Base-by-base conservation (phyloP, 2,888 invertebrate genomes). In the Eristalinus sepulchralis region DNA sequence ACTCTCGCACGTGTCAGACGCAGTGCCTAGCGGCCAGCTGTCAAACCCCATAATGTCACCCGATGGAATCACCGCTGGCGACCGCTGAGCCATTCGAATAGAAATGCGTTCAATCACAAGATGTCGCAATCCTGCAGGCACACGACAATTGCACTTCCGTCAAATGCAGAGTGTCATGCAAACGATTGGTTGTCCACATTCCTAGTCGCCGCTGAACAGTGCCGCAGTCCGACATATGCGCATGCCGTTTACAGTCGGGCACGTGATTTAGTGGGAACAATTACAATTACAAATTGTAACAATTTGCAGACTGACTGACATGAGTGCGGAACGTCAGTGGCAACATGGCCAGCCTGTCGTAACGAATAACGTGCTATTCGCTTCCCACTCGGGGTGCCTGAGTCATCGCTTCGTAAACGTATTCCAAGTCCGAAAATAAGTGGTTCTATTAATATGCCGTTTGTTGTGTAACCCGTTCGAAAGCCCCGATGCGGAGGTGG, bases 381-480 rank as follows among this genome's bases (percentile, higher is more conserved):
- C 47, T 47, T 47, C 47, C 47, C 47, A 47, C 47, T 47, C 47
- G 47, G 17, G n/a, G 17, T 5, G 10, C n/a, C 8, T 75, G 57
- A 75, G 66, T 75, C 75, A 75, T 59, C 33, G 1, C 6, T 20
- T 75, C 59, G 47, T 59, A 75, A 66, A 66, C 66, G 66, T 59
- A 31, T 33, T 1, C 66, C 6, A n/a, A 59, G 22, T 47, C 62
- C 77, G 47, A 77, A 77, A 55, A 53, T 70, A 77, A 77, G 68
- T 70, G 62, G 70, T 20, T 77, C 68, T 62, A 77, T 77, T 70
- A 77, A 70, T 63, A 63, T 63, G 62, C 55, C 62, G 8, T 59
- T 55, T 77, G 62, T n/a, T 55, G 70, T 63, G 57, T 34, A 77
- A 77, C 77, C 36, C 8, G 77, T 77, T 77, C 55, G 27, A 55